Evolutionary conservation across 2,888 invertebrate species (phyloP), one percentile per base, ranked within the genome.

Genomic region (Drosophila borborema): DNA sequence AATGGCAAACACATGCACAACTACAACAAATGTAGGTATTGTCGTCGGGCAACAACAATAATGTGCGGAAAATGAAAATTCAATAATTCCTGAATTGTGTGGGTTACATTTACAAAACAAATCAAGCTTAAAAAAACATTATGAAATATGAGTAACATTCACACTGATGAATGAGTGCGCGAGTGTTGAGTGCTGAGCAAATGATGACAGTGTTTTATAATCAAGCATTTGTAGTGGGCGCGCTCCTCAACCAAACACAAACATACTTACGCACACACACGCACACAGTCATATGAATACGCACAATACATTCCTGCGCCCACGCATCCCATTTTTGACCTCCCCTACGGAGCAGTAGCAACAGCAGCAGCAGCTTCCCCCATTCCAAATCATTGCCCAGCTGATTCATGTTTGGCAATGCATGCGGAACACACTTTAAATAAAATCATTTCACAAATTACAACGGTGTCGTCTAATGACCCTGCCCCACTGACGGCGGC

Each of bases 1-100:
- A 90, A 88, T 86, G 91, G 84, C 91, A 86, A 90, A 78, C 86
- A 84, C 89, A 88, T 76, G 71, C 63, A 88, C 89, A 82, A 70
- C 64, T 75, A 85, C 82, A 82, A 76, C 67, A 90, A 87, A 88
- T 74, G 83, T 90, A 87, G 82, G 85, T 90, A 90, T 51, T 70
- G 66, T 48, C 49, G 67, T 43, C 46, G 63, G 62, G 51, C 61
- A 73, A 66, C 71, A 72, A 66, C 71, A 72, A 28, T 12, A 10
- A 54, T 38, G 41, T 67, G 55, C 62, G 43, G 70, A 72, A 74
- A 72, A 81, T 68, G 83, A 91, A 91, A 88, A 90, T 90, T 91
- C 91, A 91, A 89, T 89, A 91, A 82, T 75, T 80, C 72, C 69
- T 55, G 65, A 51, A 71, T 63, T 60, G 65, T 59, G 60, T 58